phyloP scores from a whole-genome alignment of 2,113 vertebrate genomes.

The Plecotus auritus region DNA sequence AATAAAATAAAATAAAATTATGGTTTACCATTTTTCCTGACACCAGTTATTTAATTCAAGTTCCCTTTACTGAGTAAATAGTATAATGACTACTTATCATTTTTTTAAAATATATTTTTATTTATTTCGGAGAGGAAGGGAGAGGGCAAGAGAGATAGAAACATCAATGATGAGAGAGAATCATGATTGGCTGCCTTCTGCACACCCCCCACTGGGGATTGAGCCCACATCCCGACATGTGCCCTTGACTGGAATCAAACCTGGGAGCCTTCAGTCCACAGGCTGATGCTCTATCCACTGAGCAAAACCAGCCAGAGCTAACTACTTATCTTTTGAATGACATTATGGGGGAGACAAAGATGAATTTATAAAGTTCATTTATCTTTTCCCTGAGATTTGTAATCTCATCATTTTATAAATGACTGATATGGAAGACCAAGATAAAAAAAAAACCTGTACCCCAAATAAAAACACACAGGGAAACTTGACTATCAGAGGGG shows the following conservation, averaged over 20 bases:
- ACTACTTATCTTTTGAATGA: neutral
- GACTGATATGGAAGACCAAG: neutral
- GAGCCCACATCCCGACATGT: too few species aligned
- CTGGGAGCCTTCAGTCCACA: too few species aligned
- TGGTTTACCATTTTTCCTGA: neutral
- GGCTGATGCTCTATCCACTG: too few species aligned
- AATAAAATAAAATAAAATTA: too few species aligned
- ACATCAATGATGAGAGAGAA: too few species aligned
- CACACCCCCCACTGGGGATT: too few species aligned
- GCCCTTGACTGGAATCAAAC: too few species aligned
- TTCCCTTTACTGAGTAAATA: neutral
- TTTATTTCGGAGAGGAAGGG: too few species aligned
- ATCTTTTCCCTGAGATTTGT: neutral
- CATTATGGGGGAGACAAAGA: neutral
- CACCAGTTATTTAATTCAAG: neutral
- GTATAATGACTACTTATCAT: neutral
- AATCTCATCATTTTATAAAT: neutral
- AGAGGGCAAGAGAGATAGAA: too few species aligned
- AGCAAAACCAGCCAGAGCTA: neutral
- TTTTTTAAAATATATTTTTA: neutral
- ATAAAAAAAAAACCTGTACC: neutral
- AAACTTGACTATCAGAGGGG: neutral
- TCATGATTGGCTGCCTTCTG: too few species aligned
- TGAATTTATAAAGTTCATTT: neutral
- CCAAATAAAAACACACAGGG: neutral